These are phyloP conservation scores for Nyleta sp. DNA, from an alignment of 2,888 invertebrate genomes.

Conservation along the genomic window DNA sequence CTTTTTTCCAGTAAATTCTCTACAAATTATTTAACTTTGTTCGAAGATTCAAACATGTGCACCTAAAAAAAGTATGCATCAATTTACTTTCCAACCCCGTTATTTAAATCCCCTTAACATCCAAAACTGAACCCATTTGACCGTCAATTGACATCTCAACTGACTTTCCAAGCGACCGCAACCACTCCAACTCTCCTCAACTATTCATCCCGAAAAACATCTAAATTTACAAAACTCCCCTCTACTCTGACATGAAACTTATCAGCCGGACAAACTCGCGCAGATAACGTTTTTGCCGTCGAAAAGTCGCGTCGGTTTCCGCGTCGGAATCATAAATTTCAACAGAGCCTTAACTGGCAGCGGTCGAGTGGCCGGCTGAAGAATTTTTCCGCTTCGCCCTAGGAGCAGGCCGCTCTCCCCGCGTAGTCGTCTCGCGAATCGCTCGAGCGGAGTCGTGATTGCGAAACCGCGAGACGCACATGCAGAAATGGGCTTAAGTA, in stretches of 20 bases:
- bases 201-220: no score
- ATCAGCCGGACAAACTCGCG: not conserved
- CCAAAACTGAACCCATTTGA: no score
- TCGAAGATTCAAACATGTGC: no score
- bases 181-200: no score
- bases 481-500: slow-evolving; percentile 74
- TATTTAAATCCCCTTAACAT: no score
- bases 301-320: not conserved
- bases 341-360: slow-evolving; percentile 16
- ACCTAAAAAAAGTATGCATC: no score
- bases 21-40: no score
- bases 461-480: slow-evolving; percentile 78
- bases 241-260: no score
- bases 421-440: slow-evolving; percentile 44
- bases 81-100: no score
- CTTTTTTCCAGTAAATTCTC: no score
- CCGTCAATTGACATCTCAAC: no score
- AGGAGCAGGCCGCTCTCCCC: slow-evolving; percentile 33
- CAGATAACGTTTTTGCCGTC: not conserved
- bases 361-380: slow-evolving; percentile 26
- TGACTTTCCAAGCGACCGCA: no score
- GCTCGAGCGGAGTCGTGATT: slow-evolving; percentile 65
- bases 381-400: slow-evolving; percentile 36
- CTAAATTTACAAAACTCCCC: not conserved
- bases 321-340: slow-evolving; percentile 35